Percentiles rank a stretch among this genome's conserved stretches.
These are phyloP conservation scores for Falco concolor DNA, from an alignment of 2,797 vertebrate species.

Conservation along the genomic window DNA sequence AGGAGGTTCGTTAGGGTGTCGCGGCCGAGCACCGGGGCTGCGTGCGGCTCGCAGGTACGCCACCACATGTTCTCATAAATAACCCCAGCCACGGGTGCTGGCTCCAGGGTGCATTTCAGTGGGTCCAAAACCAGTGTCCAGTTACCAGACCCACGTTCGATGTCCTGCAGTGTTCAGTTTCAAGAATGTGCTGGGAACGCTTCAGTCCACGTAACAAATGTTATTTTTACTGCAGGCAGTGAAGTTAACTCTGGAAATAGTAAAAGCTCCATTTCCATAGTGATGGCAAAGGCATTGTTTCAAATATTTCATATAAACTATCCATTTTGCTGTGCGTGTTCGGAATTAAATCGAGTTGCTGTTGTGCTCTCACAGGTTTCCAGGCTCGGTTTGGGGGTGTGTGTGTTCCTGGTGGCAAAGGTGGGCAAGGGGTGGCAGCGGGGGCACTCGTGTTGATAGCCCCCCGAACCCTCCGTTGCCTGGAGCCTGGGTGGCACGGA, in stretches of 20 bases:
- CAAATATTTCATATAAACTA: not conserved
- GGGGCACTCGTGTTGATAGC: too few species aligned
- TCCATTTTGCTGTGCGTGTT: rapidly evolving
- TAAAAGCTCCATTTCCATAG: not conserved
- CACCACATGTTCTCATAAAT: not conserved
- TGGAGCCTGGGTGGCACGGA: not conserved
- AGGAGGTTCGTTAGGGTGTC: not conserved
- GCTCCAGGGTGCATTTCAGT: not conserved
- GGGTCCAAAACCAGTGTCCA: slow-evolving; percentile 22
- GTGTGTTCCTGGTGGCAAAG: rapidly evolving
- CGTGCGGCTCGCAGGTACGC: not conserved
- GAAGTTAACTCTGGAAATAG: not conserved
- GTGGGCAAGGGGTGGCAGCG: not conserved
- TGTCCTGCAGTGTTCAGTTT: slow-evolving; percentile 21
- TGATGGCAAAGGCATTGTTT: not conserved
- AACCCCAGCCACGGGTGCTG: not conserved
- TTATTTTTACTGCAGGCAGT: slow-evolving; percentile 36
- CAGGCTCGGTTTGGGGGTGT: not conserved
- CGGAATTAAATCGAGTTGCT: not conserved
- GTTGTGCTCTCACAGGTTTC: not conserved
- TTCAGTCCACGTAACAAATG: not conserved
- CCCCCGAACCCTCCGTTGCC: not conserved
- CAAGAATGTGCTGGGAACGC: not conserved
- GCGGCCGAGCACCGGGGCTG: not conserved
- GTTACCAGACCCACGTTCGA: not conserved